Percentiles rank a stretch among this genome's conserved stretches.
Conservation (phyloP, 2,888 invertebrate species). For the Luperina nickerlii region DNA sequence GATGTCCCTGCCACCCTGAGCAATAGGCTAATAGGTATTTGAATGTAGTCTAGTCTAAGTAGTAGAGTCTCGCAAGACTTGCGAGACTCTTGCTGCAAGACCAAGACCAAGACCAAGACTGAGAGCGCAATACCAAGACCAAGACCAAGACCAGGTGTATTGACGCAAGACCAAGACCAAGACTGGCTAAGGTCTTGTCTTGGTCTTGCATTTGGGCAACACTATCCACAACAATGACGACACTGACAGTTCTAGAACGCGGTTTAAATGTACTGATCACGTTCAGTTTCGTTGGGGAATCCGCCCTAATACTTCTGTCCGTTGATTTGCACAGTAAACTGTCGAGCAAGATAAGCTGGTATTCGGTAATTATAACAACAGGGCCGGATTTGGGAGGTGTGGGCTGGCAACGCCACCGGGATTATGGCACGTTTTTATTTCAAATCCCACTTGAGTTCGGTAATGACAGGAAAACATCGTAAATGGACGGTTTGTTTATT, state of each 20-base stretch:
- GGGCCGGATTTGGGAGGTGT: conserved; percentile 36
- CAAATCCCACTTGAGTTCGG: conserved; percentile 40
- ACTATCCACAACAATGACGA: background rate
- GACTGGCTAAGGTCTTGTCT: too few species aligned
- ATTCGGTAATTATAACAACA: conserved; percentile 49
- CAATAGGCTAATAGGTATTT: too few species aligned
- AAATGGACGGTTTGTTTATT: conserved; percentile 28
- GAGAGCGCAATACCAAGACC: too few species aligned
- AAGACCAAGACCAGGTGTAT: too few species aligned
- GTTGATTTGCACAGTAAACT: background rate
- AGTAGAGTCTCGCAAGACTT: too few species aligned
- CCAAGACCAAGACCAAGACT: too few species aligned
- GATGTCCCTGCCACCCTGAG: too few species aligned
- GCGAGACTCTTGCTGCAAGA: too few species aligned
- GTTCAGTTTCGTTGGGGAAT: background rate
- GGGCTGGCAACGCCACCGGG: conserved; percentile 7
- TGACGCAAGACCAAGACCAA: too few species aligned
- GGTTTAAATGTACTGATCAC: background rate
- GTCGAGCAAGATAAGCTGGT: conserved; percentile 55
- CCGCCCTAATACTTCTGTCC: conserved; percentile 5
- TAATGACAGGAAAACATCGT: conserved; percentile 45
- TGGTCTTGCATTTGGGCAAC: too few species aligned
- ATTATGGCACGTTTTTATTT: conserved; percentile 41
- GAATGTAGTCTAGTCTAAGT: too few species aligned
- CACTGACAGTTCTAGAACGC: background rate